Evolutionary conservation across 1,140 invertebrate genomes (phyloP).

Genomic region (Zaprionus capensis): DNA sequence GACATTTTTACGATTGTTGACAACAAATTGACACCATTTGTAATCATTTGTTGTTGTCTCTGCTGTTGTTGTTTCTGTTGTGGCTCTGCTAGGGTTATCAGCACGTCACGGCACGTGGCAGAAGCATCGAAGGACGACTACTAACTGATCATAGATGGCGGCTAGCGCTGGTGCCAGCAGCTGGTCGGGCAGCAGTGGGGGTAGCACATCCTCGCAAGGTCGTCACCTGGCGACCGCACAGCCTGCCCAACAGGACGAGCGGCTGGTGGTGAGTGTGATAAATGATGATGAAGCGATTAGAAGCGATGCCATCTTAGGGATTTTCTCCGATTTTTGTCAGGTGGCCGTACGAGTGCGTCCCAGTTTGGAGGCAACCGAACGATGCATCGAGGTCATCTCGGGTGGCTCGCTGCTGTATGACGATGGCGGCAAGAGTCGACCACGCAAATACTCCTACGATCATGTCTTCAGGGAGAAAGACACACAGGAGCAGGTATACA

Average conservation of each 20-base stretch:
- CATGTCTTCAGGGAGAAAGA: constrained; percentile 92
- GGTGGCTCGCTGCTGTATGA: constrained; percentile 76
- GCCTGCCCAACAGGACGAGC: constrained; percentile 66
- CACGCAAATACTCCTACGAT: constrained; percentile 95
- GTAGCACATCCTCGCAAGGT: constrained; percentile 70
- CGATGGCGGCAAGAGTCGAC: constrained; percentile 85
- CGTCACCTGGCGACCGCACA: constrained; percentile 53
- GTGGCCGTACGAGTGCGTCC: constrained; percentile 82
- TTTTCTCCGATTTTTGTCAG: constrained; percentile 25
- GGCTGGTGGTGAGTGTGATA: constrained; percentile 66
- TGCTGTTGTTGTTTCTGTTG: constrained; percentile 9
- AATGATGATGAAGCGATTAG: background rate
- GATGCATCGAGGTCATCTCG: constrained; percentile 83
- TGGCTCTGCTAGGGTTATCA: constrained; percentile 52
- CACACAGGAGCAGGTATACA: constrained; percentile 93
- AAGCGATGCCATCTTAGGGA: background rate
- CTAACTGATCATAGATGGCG: constrained; percentile 50
- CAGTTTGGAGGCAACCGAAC: constrained; percentile 68
- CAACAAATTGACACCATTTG: constrained; percentile 80
- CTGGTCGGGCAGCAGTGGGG: constrained; percentile 80
- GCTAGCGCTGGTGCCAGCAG: constrained; percentile 65
- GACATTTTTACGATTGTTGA: constrained; percentile 76
- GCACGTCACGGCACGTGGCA: constrained; percentile 54
- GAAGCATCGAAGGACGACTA: constrained; percentile 47
- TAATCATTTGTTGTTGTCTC: constrained; percentile 51